A percentile compares a stretch with the other conserved stretches of the same genome.
Conservation (phyloP, 1,140 invertebrate genomes). For the Brachionus rubens region DNA sequence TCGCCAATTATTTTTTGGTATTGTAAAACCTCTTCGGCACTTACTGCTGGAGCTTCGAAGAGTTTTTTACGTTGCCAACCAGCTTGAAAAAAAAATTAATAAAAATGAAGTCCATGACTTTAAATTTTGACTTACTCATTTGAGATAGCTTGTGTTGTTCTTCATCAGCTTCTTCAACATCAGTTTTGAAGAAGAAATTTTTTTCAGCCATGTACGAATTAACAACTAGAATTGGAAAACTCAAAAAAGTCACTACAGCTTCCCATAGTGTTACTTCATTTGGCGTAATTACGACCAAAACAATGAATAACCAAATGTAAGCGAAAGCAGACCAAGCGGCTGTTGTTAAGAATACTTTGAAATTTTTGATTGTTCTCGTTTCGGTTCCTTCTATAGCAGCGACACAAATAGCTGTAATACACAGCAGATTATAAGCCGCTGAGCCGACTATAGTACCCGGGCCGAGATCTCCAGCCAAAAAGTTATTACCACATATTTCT, state of each 20-base stretch:
- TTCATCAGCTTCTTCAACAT: constrained; percentile 46
- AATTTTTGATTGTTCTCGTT: constrained; percentile 57
- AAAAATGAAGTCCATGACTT: constrained; percentile 47
- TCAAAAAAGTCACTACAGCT: constrained; percentile 65
- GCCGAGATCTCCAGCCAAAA: constrained; percentile 64
- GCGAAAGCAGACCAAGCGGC: constrained; percentile 64
- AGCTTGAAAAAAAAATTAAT: constrained; percentile 20
- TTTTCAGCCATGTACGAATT: constrained; percentile 65
- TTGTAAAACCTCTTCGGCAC: constrained; percentile 19
- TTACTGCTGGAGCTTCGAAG: constrained; percentile 34
- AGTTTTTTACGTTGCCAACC: constrained; percentile 35
- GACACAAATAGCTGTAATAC: constrained; percentile 60
- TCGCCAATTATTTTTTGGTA: constrained; percentile 60
- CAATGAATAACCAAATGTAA: constrained; percentile 67
- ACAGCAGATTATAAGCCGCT: constrained; percentile 63
- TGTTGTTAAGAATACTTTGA: constrained; percentile 61
- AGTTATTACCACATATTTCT: constrained; percentile 65
- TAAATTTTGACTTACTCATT: constrained; percentile 47
- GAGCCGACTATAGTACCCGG: constrained; percentile 68
- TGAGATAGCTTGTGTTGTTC: constrained; percentile 43
- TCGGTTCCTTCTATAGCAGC: constrained; percentile 51
- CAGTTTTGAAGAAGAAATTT: constrained; percentile 55
- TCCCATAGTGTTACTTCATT: constrained; percentile 67
- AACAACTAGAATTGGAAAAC: constrained; percentile 64
- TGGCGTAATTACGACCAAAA: constrained; percentile 55